Base-by-base conservation (phyloP, 2,888 invertebrate species). In the Nowickia ferox region DNA sequence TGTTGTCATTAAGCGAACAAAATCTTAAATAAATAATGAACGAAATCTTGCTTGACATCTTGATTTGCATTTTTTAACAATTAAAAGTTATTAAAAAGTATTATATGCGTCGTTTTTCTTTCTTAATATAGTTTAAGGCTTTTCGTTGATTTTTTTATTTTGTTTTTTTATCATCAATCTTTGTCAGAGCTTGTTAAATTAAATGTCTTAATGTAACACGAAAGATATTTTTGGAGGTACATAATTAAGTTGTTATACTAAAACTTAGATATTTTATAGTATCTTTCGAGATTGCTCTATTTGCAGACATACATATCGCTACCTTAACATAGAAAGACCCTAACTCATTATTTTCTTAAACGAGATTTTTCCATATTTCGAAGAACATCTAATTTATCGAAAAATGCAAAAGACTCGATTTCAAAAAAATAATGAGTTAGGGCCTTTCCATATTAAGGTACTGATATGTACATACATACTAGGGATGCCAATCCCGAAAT, bases 1-100 rank as follows among this genome's bases (percentile, higher is more conserved):
- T 86, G 80, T 83, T 86, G 86, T 86, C 83, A 86, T 87, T 61
- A 84, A 86, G 84, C 48, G 22, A 53, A 59, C 51, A 76, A 87
- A 87, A 72, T 68, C 82, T 19, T 55, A 78, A 30, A 30, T 71
- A 84, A 85, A 83, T 86, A 80, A 80, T 86, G 65, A 79, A 79
- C 79, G 51, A 83, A 86, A 86, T 83, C 79, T 83, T 86, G 86
- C 57, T 71, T 80, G 86, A 86, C 86, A 84, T 81, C 77, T 81
- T 81, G 68, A 84, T 86, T 86, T 84, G 77, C 81, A 84, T 78
- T 84, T 84, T 84, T 78, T 72, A 68, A 68, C 77, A 81, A 86
- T 84, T 86, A 80, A 80, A 84, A 42, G 68, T 77, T 84, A 77
- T 84, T 84, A 74, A 68, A 48, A 22, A 46, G 63, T 19, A 6